phyloP scores from a whole-genome alignment of 2,797 vertebrate genomes.

The Sylvia borin region DNA sequence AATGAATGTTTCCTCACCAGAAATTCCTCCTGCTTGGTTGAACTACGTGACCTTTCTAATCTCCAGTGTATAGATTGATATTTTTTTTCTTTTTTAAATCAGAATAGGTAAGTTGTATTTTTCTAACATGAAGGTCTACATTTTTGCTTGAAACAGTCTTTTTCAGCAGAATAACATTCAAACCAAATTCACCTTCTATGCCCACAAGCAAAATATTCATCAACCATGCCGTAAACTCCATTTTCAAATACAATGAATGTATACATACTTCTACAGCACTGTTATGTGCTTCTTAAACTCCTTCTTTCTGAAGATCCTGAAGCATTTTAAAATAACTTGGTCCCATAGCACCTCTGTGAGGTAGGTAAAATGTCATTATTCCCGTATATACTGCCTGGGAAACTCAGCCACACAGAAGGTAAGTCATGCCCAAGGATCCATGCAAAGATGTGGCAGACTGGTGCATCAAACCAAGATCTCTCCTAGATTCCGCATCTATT shows the following conservation, averaged over 20 bases:
- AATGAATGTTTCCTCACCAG: constrained; percentile 12
- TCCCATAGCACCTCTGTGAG: constrained; percentile 54
- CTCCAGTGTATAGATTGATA: background rate
- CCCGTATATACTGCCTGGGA: background rate
- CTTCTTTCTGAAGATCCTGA: background rate
- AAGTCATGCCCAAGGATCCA: background rate
- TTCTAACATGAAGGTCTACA: background rate
- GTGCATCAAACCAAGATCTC: background rate
- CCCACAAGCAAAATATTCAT: constrained; percentile 34
- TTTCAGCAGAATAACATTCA: constrained; percentile 4
- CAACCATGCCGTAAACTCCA: background rate
- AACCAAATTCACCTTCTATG: constrained; percentile 3
- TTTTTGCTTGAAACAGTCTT: background rate
- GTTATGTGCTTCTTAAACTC: background rate
- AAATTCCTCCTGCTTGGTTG: constrained; percentile 30
- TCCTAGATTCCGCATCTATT: background rate
- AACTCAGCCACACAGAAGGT: constrained; percentile 40
- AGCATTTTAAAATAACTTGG: constrained; percentile 29
- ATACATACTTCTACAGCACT: background rate
- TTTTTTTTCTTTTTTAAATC: background rate
- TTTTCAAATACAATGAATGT: background rate
- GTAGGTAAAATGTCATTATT: constrained; percentile 53
- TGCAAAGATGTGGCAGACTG: background rate
- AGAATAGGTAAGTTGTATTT: constrained; percentile 7
- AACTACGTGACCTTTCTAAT: constrained; percentile 44